Evolutionary conservation across 2,888 invertebrate genomes (phyloP).

Genomic region (Pseudococcus viburni): DNA sequence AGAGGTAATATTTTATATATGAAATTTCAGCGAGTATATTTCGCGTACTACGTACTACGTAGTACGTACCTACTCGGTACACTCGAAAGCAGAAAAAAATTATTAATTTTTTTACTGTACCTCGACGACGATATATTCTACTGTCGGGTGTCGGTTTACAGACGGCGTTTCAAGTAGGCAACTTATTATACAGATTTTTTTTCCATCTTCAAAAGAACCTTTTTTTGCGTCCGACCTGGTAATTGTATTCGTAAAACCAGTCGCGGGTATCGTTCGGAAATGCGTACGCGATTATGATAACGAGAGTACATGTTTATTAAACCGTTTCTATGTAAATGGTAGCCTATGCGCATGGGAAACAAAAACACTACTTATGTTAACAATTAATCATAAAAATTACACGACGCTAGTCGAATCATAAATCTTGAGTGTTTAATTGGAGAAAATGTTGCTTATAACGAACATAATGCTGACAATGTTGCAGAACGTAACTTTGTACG

Average conservation of each 20-base stretch:
- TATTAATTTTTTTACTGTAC: conserved; percentile 27
- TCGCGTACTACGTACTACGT: neutral
- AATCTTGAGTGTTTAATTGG: neutral
- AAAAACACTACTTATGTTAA: neutral
- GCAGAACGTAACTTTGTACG: neutral
- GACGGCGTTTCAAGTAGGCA: conserved; percentile 17
- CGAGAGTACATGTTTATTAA: neutral
- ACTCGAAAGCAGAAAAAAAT: neutral
- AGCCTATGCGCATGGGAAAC: neutral
- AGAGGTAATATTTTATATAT: conserved; percentile 44
- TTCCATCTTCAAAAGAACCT: neutral
- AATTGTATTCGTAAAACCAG: neutral
- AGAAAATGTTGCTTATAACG: neutral
- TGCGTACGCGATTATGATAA: neutral
- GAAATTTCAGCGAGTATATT: conserved; percentile 37
- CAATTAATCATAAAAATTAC: neutral
- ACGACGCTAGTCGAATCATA: neutral
- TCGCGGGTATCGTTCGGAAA: neutral
- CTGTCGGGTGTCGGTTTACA: neutral
- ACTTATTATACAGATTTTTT: conserved; percentile 47
- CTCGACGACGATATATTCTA: neutral
- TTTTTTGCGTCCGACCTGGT: neutral
- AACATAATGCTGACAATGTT: neutral
- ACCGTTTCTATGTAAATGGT: neutral
- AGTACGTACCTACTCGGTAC: neutral